These are phyloP conservation scores for Pachyseris speciosa DNA, from an alignment of 64 coral and sea anemone genomes.

Conservation along the genomic window DNA sequence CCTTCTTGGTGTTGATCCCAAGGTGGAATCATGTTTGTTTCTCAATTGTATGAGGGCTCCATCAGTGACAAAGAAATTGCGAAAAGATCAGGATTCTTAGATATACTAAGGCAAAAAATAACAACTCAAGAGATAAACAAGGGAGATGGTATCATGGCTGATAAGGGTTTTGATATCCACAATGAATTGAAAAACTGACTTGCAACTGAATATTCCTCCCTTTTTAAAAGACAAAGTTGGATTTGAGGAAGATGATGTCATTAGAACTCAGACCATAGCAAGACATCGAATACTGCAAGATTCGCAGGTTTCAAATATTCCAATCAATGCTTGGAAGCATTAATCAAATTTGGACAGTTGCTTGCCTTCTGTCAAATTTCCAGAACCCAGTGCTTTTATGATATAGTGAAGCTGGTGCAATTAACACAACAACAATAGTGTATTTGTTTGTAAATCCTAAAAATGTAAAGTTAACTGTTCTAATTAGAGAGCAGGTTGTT, in stretches of 20 bases:
- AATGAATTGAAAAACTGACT: constrained; percentile 17
- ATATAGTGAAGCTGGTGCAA: no score
- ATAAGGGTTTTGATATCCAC: constrained; percentile 45
- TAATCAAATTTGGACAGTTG: no score
- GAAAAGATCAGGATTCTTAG: constrained; percentile 12
- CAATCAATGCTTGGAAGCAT: constrained; percentile 32
- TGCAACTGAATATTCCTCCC: constrained; percentile 46
- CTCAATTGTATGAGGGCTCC: constrained; percentile 47
- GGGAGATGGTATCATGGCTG: constrained; percentile 47
- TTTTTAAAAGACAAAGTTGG: constrained; percentile 43
- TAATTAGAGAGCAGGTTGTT: no score
- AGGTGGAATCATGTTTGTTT: constrained; percentile 21
- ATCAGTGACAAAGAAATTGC: constrained; percentile 41
- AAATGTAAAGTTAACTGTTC: no score
- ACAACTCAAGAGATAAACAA: constrained; percentile 15
- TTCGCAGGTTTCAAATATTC: constrained; percentile 52
- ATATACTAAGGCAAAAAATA: neutral
- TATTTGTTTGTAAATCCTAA: no score
- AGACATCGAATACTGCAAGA: constrained; percentile 50
- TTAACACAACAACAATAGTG: no score
- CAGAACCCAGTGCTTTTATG: constrained; percentile 39
- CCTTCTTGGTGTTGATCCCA: no score
- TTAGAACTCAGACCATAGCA: no score
- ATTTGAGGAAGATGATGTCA: constrained; percentile 53
- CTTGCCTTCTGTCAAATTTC: no score